Evolutionary conservation across 2,888 invertebrate genomes (phyloP).

Genomic region (Nudaria mundana): DNA sequence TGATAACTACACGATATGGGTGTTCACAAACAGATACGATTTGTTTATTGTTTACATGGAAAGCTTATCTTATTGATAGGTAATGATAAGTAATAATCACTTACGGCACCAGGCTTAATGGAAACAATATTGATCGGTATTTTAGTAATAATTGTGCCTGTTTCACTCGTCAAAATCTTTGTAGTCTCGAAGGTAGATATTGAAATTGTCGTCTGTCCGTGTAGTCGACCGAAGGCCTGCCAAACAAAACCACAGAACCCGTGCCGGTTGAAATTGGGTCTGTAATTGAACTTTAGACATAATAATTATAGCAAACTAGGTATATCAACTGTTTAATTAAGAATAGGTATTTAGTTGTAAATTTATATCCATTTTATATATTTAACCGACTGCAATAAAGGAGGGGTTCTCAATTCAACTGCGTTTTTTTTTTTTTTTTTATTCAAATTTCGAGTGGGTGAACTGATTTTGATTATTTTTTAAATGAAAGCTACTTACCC

Average conservation of each 20-base stretch:
- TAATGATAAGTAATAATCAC: no score
- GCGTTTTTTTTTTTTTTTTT: not conserved
- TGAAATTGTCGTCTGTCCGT: conserved; percentile 6
- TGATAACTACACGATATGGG: no score
- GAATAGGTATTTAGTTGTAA: no score
- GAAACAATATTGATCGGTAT: conserved; percentile 6
- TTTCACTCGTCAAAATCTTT: conserved; percentile 4
- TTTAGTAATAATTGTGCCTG: conserved; percentile 4
- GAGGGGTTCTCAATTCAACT: not conserved
- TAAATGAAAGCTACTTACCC: no score
- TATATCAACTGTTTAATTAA: no score
- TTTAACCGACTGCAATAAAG: not conserved
- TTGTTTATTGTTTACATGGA: conserved; percentile 1
- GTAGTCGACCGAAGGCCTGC: not conserved
- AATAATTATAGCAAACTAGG: no score
- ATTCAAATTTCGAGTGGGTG: no score
- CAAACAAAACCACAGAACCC: not conserved
- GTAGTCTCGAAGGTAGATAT: conserved; percentile 2
- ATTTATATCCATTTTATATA: no score
- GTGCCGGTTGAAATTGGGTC: not conserved
- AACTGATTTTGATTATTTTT: no score
- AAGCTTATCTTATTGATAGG: conserved; percentile 6
- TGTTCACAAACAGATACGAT: no score
- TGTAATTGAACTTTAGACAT: not conserved
- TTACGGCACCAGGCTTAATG: not conserved